Evolutionary conservation across 2,797 vertebrate genomes (phyloP), one percentile per base, ranked within the genome.

Genomic region (Apodemus agrarius): DNA sequence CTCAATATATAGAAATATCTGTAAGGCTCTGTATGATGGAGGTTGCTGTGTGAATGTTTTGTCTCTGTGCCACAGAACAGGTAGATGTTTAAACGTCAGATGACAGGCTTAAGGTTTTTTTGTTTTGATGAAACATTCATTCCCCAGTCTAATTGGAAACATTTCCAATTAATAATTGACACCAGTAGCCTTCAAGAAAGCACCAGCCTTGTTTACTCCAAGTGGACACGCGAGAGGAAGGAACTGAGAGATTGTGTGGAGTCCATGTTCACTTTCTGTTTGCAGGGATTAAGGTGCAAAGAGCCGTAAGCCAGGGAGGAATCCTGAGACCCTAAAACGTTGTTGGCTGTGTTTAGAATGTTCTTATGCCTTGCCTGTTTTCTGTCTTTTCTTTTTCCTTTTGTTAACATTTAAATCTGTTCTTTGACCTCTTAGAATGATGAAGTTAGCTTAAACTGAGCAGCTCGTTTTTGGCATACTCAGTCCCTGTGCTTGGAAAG

Each of bases 401-500:
- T 87, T 85, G 81, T 43, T 75, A 34, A 87, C 52, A 79, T 96
- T 93, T 89, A 94, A 98, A 96, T 97, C 98, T 98, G 98, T 98
- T 98, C 98, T 98, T 98, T 98, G 98, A 98, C 97, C 98, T 98
- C 98, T 97, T 98, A 97, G 95, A 97, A 97, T 97, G 86, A 54
- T 40, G 91, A 97, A 97, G 97, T 97, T 96, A 96, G 97, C 85
- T 63, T 95, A 96, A 97, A 96, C 95, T 96, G 90, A 97, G 97
- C 94, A 98, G 74, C 93, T 40, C 65, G 0, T 97, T 98, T 96
- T 98, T 98, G 97, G 96, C 98, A 98, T 95, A 96, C 97, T 97
- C 57, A 96, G 96, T 97, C 97, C 98, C 98, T 98, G 96, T 98
- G 98, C 98, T 98, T 98, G 98, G 98, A 98, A 98, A 98, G 94